phyloP scores from a whole-genome alignment of 2,888 invertebrate genomes.

The Fabriciana adippe region DNA sequence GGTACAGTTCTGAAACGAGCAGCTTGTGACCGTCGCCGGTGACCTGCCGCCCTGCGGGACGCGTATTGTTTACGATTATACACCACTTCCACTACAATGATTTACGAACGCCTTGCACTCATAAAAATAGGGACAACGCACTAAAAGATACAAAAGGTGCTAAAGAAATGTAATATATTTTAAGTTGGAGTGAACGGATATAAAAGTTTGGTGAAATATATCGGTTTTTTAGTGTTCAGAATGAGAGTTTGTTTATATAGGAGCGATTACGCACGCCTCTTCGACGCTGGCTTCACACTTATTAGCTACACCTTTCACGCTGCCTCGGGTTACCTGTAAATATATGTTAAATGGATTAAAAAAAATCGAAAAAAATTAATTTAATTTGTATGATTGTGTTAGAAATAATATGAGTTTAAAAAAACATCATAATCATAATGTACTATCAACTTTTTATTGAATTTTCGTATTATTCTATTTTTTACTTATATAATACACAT shows the following conservation, averaged over 20 bases:
- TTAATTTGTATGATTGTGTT: neutral
- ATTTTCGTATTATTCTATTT: no score
- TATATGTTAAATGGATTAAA: constrained; percentile 4
- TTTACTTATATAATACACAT: no score
- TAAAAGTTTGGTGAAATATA: constrained; percentile 81
- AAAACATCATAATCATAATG: no score
- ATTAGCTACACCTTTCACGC: constrained; percentile 36
- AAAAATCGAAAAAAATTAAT: constrained; percentile 1
- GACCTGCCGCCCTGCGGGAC: constrained; percentile 57
- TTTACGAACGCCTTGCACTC: constrained; percentile 77
- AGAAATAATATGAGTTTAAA: no score
- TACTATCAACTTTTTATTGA: no score
- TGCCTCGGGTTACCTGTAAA: constrained; percentile 25
- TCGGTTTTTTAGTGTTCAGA: constrained; percentile 77
- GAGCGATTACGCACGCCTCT: constrained; percentile 74
- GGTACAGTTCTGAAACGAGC: constrained; percentile 25
- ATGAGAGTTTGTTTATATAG: constrained; percentile 76
- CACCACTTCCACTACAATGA: constrained; percentile 80
- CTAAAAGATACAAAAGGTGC: constrained; percentile 82
- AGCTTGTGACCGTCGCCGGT: constrained; percentile 31
- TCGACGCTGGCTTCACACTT: constrained; percentile 46
- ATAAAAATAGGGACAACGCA: constrained; percentile 80
- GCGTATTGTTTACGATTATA: constrained; percentile 74
- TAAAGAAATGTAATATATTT: constrained; percentile 81
- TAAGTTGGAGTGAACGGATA: constrained; percentile 76